Evolutionary conservation across 1,140 invertebrate species (phyloP).

Genomic region (Drosophila mojavensis): DNA sequence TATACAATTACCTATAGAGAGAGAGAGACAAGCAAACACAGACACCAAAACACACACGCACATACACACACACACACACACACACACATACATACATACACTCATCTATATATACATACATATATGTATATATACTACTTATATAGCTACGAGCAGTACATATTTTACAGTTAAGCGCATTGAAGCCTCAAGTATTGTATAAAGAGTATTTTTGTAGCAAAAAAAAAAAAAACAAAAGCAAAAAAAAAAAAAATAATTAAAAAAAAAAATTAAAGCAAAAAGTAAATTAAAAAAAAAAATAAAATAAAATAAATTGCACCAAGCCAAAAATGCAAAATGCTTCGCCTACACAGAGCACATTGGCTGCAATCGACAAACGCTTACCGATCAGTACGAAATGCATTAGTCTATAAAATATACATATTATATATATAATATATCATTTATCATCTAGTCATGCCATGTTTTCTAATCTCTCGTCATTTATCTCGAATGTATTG

Average conservation of each 20-base stretch:
- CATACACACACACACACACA: conserved; percentile 5
- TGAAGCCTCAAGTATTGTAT: conserved; percentile 30
- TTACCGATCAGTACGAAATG: conserved; percentile 77
- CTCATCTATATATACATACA: conserved; percentile 5
- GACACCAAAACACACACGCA: not conserved
- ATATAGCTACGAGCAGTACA: conserved; percentile 14
- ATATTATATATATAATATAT: conserved; percentile 30
- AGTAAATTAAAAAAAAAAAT: not conserved
- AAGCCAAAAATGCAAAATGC: conserved; percentile 69
- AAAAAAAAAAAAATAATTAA: conserved; percentile 1
- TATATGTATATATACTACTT: conserved; percentile 15
- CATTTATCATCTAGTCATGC: conserved; percentile 36
- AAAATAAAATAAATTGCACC: conserved; percentile 54
- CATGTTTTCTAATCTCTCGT: conserved; percentile 24
- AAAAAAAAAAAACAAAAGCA: conserved; percentile 5
- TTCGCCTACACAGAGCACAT: conserved; percentile 60
- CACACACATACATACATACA: conserved; percentile 5
- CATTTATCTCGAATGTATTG: conserved; percentile 22
- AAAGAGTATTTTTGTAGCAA: conserved; percentile 73
- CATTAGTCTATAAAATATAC: conserved; percentile 43
- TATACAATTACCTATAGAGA: conserved; percentile 13
- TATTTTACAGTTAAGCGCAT: conserved; percentile 38
- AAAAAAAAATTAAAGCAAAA: not conserved
- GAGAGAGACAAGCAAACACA: conserved; percentile 9
- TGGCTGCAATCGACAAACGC: conserved; percentile 66